phyloP scores from a whole-genome alignment of 2,797 vertebrate species.

The Toxotes lorentzi region DNA sequence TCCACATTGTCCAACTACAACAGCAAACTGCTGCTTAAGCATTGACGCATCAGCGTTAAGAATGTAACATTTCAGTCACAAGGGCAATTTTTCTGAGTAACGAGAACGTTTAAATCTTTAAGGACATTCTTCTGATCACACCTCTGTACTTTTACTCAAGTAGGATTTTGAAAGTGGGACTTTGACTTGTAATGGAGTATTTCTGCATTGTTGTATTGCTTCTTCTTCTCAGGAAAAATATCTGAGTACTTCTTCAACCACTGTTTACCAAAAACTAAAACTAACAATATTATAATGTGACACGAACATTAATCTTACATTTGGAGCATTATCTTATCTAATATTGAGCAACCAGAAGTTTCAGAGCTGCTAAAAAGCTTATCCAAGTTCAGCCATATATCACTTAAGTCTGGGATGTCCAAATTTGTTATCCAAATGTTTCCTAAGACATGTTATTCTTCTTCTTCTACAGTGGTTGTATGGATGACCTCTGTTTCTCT shows the following conservation, averaged over 20 bases:
- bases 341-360: constrained; percentile 60
- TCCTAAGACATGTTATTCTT: constrained; percentile 39
- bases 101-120: too few relatives aligned
- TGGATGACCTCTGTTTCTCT: constrained; percentile 49
- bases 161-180: background rate
- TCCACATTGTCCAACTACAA: background rate
- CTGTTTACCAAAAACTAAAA: background rate
- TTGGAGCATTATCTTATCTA: constrained; percentile 61
- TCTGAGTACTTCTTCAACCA: background rate
- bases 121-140: background rate
- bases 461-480: constrained; percentile 33
- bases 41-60: background rate
- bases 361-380: constrained; percentile 39
- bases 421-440: constrained; percentile 55
- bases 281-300: constrained; percentile 14
- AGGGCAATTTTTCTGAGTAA: background rate
- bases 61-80: background rate
- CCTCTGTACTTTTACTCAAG: background rate
- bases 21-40: background rate
- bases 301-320: constrained; percentile 36
- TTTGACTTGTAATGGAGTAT: background rate
- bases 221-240: too few relatives aligned
- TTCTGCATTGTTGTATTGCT: background rate
- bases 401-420: constrained; percentile 22
- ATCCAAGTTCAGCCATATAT: constrained; percentile 37